phyloP scores from a whole-genome alignment of 1,140 invertebrate species.

The Drosophila lacteicornis region DNA sequence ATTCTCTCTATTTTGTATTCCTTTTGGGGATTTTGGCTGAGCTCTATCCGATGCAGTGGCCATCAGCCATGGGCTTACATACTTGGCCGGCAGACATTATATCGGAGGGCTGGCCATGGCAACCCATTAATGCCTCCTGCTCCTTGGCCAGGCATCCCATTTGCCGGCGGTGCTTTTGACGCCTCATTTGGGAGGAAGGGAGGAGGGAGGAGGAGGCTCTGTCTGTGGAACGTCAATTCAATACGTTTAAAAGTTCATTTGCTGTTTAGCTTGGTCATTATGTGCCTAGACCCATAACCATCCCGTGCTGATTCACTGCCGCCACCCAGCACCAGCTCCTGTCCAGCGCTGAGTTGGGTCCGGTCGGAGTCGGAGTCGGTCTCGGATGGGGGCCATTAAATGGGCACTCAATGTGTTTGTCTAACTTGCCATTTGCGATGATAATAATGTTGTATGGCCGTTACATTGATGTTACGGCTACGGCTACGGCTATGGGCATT shows the following conservation, averaged over 20 bases:
- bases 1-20: conserved; percentile 11
- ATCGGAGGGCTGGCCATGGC: conserved; percentile 23
- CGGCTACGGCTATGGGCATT: conserved; percentile 34
- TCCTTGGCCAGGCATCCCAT: background rate
- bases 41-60: conserved; percentile 5
- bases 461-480: conserved; percentile 71
- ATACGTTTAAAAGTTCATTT: conserved; percentile 83
- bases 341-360: conserved; percentile 30
- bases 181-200: conserved; percentile 29
- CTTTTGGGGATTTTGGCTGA: conserved; percentile 5
- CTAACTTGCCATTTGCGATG: conserved; percentile 82
- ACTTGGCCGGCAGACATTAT: conserved; percentile 27
- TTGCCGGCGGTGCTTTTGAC: conserved; percentile 50
- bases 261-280: conserved; percentile 81
- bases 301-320: conserved; percentile 24
- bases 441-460: conserved; percentile 83
- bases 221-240: conserved; percentile 66
- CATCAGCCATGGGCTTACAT: conserved; percentile 11
- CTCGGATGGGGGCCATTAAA: conserved; percentile 60
- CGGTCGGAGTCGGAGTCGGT: background rate
- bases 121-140: conserved; percentile 31
- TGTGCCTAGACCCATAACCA: conserved; percentile 69
- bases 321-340: background rate
- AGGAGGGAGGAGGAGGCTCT: background rate
- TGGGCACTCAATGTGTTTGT: conserved; percentile 83